These are phyloP conservation scores for Lophotriccus pileatus DNA, from an alignment of 2,797 vertebrate genomes.

Conservation along the genomic window DNA sequence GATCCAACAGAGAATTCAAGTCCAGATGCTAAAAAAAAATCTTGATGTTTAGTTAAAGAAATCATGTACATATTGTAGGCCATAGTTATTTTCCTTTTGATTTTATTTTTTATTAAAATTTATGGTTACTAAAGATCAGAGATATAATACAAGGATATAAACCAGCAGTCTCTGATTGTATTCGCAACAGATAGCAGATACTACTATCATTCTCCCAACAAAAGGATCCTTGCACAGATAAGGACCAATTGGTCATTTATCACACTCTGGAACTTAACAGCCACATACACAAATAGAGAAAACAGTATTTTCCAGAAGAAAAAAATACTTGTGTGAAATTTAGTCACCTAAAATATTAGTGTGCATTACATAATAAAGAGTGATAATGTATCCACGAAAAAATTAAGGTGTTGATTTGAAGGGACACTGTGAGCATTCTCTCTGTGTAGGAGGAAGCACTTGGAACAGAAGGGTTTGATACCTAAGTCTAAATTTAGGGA, in stretches of 20 bases:
- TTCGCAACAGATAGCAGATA: slow-evolving; percentile 10
- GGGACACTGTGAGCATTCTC: background rate
- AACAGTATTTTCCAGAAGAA: background rate
- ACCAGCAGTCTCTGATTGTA: background rate
- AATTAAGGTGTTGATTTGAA: background rate
- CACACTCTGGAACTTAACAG: background rate
- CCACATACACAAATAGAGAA: background rate
- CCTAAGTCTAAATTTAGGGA: background rate
- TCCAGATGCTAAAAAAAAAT: background rate
- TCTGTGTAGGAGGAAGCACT: background rate
- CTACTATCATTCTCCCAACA: background rate
- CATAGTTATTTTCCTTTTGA: background rate
- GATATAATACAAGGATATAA: slow-evolving; percentile 13
- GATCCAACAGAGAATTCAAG: background rate
- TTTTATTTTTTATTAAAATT: slow-evolving; percentile 46
- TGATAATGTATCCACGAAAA: background rate
- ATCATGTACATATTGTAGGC: background rate
- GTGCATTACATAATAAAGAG: background rate
- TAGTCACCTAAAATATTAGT: slow-evolving; percentile 14
- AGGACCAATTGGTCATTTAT: slow-evolving; percentile 25
- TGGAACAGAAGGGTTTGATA: background rate
- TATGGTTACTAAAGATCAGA: background rate
- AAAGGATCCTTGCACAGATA: slow-evolving; percentile 17
- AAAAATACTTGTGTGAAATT: background rate
- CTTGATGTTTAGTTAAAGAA: background rate